phyloP scores from a whole-genome alignment of 2,797 vertebrate species.

The Sebastes steindachneri region DNA sequence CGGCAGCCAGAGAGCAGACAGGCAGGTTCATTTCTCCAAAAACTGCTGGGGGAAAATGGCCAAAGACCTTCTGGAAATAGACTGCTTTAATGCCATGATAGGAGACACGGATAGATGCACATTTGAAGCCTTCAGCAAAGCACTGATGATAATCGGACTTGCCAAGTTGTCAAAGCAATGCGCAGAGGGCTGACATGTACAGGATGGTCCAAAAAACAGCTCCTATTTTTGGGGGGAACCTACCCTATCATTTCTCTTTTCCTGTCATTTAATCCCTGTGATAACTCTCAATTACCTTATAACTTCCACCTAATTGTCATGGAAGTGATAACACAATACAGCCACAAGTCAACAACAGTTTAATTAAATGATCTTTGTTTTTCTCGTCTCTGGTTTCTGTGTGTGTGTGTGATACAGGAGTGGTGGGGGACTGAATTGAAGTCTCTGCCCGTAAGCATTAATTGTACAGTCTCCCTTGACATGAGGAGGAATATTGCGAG shows the following conservation, averaged over 20 bases:
- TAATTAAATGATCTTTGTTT: conserved; percentile 42
- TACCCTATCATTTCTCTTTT: neutral
- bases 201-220: neutral
- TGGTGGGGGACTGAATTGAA: conserved; percentile 27
- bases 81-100: conserved; percentile 15
- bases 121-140: conserved; percentile 19
- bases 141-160: conserved; percentile 3
- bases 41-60: neutral
- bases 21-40: conserved; percentile 9
- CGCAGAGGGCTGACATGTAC: neutral
- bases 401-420: conserved; percentile 2
- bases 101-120: conserved; percentile 5
- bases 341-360: conserved; percentile 42
- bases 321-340: conserved; percentile 12
- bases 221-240: neutral
- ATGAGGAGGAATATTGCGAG: conserved; percentile 60
- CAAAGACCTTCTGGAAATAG: conserved; percentile 2
- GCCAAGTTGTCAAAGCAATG: conserved; percentile 12
- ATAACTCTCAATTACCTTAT: conserved; percentile 1
- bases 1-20: conserved; percentile 6
- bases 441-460: conserved; percentile 64
- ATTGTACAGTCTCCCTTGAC: conserved; percentile 62
- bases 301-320: conserved; percentile 28
- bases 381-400: conserved; percentile 13
- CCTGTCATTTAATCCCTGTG: neutral